These are phyloP conservation scores for Rhamnusium bicolor DNA, from an alignment of 2,888 invertebrate species.

Conservation along the genomic window DNA sequence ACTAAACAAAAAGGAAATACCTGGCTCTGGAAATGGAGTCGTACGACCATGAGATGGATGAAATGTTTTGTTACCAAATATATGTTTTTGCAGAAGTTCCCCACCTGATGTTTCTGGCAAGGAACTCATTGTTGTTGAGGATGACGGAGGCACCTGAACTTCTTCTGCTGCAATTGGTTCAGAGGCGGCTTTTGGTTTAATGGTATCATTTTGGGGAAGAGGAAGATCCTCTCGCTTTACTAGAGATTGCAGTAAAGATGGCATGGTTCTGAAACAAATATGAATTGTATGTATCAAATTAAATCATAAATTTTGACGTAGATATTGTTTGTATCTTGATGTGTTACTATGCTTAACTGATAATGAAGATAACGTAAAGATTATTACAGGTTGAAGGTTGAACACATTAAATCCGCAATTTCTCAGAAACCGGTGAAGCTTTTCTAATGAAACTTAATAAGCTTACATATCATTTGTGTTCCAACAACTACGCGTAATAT, in stretches of 20 bases:
- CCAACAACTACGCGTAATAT: too few relatives aligned
- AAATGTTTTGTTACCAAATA: slow-evolving; percentile 59
- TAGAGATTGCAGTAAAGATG: slow-evolving; percentile 31
- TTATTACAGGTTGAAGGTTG: too few relatives aligned
- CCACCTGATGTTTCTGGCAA: slow-evolving; percentile 41
- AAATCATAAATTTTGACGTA: too few relatives aligned
- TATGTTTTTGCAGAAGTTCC: slow-evolving; percentile 48
- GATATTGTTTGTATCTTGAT: too few relatives aligned
- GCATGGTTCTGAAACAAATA: slow-evolving; percentile 44
- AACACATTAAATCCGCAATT: too few relatives aligned
- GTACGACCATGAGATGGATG: slow-evolving; percentile 60
- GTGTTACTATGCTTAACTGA: too few relatives aligned
- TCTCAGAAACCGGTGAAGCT: too few relatives aligned
- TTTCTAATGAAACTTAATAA: too few relatives aligned
- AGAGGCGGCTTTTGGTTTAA: background rate
- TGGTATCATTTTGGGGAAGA: background rate
- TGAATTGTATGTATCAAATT: too few relatives aligned
- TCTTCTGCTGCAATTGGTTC: background rate
- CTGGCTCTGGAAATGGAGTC: slow-evolving; percentile 57
- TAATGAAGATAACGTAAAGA: too few relatives aligned
- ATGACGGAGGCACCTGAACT: background rate
- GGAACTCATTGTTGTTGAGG: background rate
- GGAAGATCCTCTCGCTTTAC: slow-evolving; percentile 19
- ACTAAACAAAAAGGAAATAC: slow-evolving; percentile 48
- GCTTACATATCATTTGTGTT: too few relatives aligned